Conservation (phyloP, 2,888 invertebrate genomes). For the Drosophila anomalata region DNA sequence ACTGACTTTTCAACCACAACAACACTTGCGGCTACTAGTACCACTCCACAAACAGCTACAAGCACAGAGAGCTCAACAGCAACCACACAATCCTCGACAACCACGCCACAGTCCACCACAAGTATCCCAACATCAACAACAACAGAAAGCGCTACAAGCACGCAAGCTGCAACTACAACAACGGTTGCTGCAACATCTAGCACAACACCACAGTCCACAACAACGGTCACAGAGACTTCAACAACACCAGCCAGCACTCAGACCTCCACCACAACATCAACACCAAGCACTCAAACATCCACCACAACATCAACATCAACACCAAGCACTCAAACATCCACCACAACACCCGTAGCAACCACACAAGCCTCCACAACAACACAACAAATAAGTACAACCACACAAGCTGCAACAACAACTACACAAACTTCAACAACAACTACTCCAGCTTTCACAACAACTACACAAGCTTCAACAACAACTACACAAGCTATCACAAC, state of each 20-base stretch:
- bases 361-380: constrained; percentile 4
- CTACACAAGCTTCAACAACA: constrained; percentile 1
- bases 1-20: constrained; percentile 7
- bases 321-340: not conserved
- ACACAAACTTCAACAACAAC: constrained; percentile 8
- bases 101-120: constrained; percentile 17
- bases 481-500: constrained; percentile 13
- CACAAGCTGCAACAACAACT: constrained; percentile 3
- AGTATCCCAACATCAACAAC: not conserved
- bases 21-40: constrained; percentile 2
- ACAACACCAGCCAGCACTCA: constrained; percentile 9
- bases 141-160: not conserved
- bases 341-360: constrained; percentile 9
- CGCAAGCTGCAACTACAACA: not conserved
- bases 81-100: constrained; percentile 3
- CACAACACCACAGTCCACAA: constrained; percentile 16
- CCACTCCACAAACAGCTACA: constrained; percentile 4
- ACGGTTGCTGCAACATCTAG: not conserved
- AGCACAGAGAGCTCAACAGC: constrained; percentile 11
- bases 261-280: not conserved
- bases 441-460: constrained; percentile 3
- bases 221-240: constrained; percentile 4
- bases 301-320: not conserved
- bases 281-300: constrained; percentile 4
- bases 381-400: not conserved